Evolutionary conservation across 2,797 vertebrate species (phyloP).

Genomic region (Coendou prehensilis): DNA sequence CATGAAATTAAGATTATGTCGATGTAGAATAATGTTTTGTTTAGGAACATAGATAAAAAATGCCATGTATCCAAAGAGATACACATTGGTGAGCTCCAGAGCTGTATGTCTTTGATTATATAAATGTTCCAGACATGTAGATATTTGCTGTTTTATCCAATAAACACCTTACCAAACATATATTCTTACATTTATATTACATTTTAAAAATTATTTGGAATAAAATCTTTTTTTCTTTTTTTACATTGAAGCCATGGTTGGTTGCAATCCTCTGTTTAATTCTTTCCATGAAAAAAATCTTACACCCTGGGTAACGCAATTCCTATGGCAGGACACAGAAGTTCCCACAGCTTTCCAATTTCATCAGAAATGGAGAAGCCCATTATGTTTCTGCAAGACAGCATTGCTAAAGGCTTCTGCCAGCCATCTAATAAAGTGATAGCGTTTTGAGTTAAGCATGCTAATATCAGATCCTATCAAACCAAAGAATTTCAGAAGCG

Average conservation of each 20-base stretch:
- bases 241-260: constrained; percentile 39
- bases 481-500: constrained; percentile 77
- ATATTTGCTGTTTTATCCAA: constrained; percentile 88
- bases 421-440: constrained; percentile 61
- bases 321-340: constrained; percentile 71
- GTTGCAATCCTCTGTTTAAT: constrained; percentile 45
- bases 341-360: constrained; percentile 79
- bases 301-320: constrained; percentile 38
- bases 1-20: background rate
- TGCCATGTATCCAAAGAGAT: background rate
- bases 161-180: constrained; percentile 68
- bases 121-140: background rate
- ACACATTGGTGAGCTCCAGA: background rate
- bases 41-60: background rate
- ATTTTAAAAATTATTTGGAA: constrained; percentile 69
- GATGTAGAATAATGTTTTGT: background rate
- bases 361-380: constrained; percentile 56
- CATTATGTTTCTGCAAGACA: constrained; percentile 67
- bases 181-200: constrained; percentile 54
- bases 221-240: constrained; percentile 39
- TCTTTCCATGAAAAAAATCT: constrained; percentile 30
- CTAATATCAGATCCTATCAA: constrained; percentile 72
- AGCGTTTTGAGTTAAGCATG: constrained; percentile 70
- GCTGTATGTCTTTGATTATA: background rate
- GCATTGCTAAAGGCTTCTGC: constrained; percentile 70